Conservation (phyloP, 2,113 vertebrate species). For the Lophotis ruficrista region DNA sequence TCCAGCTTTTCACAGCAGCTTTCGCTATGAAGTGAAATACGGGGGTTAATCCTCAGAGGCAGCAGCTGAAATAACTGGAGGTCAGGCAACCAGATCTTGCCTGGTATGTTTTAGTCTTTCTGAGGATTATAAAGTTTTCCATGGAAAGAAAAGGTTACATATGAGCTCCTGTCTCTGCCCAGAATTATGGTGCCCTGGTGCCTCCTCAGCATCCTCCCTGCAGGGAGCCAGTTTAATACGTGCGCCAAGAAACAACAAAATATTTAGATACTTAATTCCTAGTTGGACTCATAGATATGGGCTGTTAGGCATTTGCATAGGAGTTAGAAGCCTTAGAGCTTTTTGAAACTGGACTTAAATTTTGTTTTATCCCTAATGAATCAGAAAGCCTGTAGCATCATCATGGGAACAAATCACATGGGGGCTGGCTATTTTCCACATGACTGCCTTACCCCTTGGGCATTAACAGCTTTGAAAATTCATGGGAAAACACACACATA, state of each 20-base stretch:
- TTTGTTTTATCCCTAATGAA: not conserved
- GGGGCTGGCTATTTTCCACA: not conserved
- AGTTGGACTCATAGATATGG: not conserved
- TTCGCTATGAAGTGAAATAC: not conserved
- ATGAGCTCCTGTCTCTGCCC: not conserved
- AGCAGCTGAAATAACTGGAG: slow-evolving; percentile 8
- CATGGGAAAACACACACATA: not conserved
- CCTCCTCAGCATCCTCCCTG: not conserved
- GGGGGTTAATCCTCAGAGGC: not conserved
- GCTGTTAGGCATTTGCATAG: not conserved
- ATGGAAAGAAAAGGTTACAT: not conserved
- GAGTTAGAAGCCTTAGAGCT: not conserved
- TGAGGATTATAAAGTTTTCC: slow-evolving; percentile 4
- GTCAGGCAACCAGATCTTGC: not conserved
- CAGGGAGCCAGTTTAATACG: not conserved
- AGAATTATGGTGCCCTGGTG: not conserved
- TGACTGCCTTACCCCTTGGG: not conserved
- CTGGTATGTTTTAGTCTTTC: not conserved
- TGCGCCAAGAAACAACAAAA: not conserved
- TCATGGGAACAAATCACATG: not conserved
- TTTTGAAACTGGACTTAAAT: not conserved
- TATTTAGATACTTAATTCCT: not conserved
- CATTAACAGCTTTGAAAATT: slow-evolving; percentile 5
- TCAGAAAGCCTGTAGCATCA: not conserved
- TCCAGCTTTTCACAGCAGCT: slow-evolving; percentile 17